Percentiles rank a stretch among this genome's conserved stretches.
Conservation (phyloP, 1,140 invertebrate species). For the Drosophila equinoxialis region DNA sequence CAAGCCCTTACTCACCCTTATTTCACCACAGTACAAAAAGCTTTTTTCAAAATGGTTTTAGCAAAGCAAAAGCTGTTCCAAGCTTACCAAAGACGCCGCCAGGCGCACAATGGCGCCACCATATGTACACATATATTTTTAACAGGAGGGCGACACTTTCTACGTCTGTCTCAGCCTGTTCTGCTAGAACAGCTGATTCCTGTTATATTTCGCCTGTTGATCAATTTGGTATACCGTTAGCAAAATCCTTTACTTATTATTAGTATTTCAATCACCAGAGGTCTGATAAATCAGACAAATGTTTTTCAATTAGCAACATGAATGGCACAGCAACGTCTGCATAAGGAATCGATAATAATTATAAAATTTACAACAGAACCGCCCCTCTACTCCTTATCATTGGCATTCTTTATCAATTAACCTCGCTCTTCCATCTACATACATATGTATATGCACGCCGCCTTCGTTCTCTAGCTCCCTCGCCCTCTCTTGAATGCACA, state of each 20-base stretch:
- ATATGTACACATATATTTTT: not conserved
- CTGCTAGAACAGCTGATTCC: no score
- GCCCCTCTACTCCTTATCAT: not conserved
- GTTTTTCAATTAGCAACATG: no score
- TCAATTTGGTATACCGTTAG: no score
- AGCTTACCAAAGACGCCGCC: not conserved
- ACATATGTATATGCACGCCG: no score
- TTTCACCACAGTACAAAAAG: not conserved
- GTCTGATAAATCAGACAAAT: not conserved
- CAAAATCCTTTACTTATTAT: no score
- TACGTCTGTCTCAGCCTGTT: not conserved
- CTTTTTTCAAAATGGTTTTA: not conserved
- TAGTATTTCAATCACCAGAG: no score
- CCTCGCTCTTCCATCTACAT: not conserved
- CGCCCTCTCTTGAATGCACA: not conserved
- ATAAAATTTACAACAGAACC: conserved; percentile 3
- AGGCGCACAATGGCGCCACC: not conserved
- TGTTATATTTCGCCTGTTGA: no score
- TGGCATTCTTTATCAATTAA: conserved; percentile 4
- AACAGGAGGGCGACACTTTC: not conserved
- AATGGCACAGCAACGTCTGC: not conserved
- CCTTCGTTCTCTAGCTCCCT: no score
- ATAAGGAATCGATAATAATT: not conserved
- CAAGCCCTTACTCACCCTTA: not conserved
- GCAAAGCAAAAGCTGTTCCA: not conserved